These are phyloP conservation scores for Lytechinus pictus DNA, from an alignment of 35 echinoderm and acorn worm species.

Conservation along the genomic window DNA sequence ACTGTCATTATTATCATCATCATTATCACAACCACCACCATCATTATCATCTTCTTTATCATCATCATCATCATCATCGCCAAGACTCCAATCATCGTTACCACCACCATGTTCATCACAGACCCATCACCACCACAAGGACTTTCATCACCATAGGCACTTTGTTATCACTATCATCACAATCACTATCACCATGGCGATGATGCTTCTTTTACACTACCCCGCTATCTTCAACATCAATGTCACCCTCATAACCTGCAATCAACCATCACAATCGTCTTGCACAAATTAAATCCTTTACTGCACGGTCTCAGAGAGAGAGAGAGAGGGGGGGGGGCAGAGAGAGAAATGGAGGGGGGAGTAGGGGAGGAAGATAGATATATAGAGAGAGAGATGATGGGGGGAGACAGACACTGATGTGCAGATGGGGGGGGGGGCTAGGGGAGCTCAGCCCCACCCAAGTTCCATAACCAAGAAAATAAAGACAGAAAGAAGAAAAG, in stretches of 20 bases:
- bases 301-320: not conserved
- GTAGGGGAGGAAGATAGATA: too few species aligned
- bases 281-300: not conserved
- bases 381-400: too few species aligned
- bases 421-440: too few species aligned
- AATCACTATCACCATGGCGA: not conserved
- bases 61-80: constrained; percentile 16
- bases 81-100: not conserved
- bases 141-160: not conserved
- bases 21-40: not conserved
- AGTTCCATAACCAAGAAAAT: too few species aligned
- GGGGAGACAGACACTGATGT: too few species aligned
- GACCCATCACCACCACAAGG: not conserved
- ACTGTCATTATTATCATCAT: not conserved
- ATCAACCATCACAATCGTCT: not conserved
- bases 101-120: not conserved
- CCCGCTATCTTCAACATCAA: not conserved
- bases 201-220: not conserved
- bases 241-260: not conserved
- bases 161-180: not conserved
- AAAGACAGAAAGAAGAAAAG: too few species aligned
- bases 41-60: not conserved
- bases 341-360: too few species aligned
- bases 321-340: too few species aligned
- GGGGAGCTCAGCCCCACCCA: too few species aligned